Base-by-base conservation (phyloP, 2,888 invertebrate species). In the Cyclophora albipunctata region DNA sequence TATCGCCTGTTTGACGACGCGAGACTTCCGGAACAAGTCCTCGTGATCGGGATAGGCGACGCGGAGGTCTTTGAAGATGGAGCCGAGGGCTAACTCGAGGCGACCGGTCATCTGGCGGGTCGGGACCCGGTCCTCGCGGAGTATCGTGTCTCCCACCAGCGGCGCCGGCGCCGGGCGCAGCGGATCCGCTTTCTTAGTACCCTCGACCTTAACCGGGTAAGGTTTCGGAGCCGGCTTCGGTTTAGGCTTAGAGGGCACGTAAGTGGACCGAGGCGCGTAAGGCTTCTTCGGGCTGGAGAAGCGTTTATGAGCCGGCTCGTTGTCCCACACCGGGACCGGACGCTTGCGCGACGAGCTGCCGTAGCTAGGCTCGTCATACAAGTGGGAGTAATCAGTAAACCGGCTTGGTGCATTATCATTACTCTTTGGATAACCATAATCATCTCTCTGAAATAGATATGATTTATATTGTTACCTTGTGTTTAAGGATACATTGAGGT, bases 81-180 rank as follows among this genome's bases (percentile, higher is more conserved):
- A 50, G 49, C 86, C 85, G 47, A 87, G 59, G 33, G 78, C 79
- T 49, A 84, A 59, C 66, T 84, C 85, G 51, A 87, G 57, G n/a
- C 85, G 78, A 41, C 85, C 84, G 34, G 56, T 66, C 57, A 81
- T 53, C 58, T 74, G 73, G 42, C 60, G 62, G 41, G 70, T 58
- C 3, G 81, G 79, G 50, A 58, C 60, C 35, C 57, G 53, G 59
- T 76, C 70, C 59, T 45, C 59, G 62, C 52, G 77, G 59, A 54
- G 73, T 53, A 40, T 53, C 20, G 20, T 20, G 20, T 20, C 20
- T 20, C 20, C 20, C 20, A 20, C 20, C 20, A 20, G 3, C 50
- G 55, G 47, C 50, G 47, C 42, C 49, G 59, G 42, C 42, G 51
- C 34, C 37, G 47, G 45, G 64, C 55, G 51, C 62, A 45, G 46